Conservation (phyloP, 2,888 invertebrate species). For the Serrognathus titanus region DNA sequence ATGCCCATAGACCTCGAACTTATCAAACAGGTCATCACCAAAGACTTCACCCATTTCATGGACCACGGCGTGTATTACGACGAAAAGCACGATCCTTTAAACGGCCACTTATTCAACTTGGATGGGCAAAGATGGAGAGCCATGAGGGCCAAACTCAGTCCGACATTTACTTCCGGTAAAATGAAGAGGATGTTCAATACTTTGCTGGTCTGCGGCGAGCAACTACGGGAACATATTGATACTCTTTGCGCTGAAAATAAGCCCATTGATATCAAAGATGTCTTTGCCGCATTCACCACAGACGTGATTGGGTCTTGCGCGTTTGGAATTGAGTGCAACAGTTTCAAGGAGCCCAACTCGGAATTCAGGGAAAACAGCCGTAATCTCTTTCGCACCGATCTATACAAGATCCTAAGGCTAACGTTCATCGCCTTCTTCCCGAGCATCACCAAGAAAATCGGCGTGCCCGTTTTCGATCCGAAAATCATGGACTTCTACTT, state of each 20-base stretch:
- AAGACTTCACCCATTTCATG: conserved; percentile 58
- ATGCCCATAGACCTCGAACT: conserved; percentile 19
- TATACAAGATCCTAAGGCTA: conserved; percentile 17
- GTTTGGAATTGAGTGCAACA: conserved; percentile 42
- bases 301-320: conserved; percentile 45
- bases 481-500: conserved; percentile 48
- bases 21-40: conserved; percentile 49
- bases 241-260: conserved; percentile 3
- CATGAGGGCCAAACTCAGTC: conserved; percentile 20
- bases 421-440: conserved; percentile 18
- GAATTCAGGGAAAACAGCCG: conserved; percentile 37
- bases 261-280: conserved; percentile 29
- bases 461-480: conserved; percentile 21
- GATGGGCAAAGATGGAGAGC: conserved; percentile 57
- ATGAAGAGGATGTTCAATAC: conserved; percentile 25
- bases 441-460: conserved; percentile 16
- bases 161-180: conserved; percentile 27
- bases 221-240: conserved; percentile 13
- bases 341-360: conserved; percentile 29
- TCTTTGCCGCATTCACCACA: conserved; percentile 40
- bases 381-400: conserved; percentile 28
- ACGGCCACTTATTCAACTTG: conserved; percentile 55
- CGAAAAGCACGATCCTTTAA: conserved; percentile 51
- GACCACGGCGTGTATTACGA: conserved; percentile 51
- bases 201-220: conserved; percentile 12